phyloP scores from a whole-genome alignment of 2,888 invertebrate genomes.

The Brachynemurus nebulosus region DNA sequence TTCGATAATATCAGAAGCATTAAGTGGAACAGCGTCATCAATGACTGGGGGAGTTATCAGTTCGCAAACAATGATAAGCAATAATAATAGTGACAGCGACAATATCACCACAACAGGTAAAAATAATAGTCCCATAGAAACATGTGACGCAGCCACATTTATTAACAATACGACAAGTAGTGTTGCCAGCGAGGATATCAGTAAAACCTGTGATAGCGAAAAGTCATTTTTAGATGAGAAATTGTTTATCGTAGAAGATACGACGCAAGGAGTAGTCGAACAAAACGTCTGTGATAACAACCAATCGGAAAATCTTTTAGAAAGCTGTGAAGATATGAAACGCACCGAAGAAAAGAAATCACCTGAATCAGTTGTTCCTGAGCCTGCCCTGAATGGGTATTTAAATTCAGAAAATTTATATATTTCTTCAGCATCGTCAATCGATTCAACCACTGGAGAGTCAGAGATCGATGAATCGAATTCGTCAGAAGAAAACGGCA shows the following conservation, averaged over 20 bases:
- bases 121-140: background rate
- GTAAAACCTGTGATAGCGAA: constrained; percentile 9
- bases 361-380: no score
- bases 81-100: no score
- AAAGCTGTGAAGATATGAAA: background rate
- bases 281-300: no score
- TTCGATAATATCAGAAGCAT: constrained; percentile 28
- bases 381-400: constrained; percentile 25
- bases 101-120: background rate
- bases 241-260: no score
- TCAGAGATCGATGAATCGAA: no score
- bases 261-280: no score
- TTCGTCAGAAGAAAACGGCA: constrained; percentile 33
- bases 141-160: background rate
- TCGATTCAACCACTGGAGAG: constrained; percentile 39
- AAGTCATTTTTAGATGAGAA: no score
- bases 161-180: background rate
- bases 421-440: constrained; percentile 10
- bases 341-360: no score
- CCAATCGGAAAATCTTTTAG: constrained; percentile 6
- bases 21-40: constrained; percentile 23
- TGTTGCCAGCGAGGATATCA: constrained; percentile 21
- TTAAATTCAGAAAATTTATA: constrained; percentile 39
- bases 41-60: constrained; percentile 13
- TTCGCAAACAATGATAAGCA: background rate